Base-by-base conservation (phyloP, 1,140 invertebrate species). In the Metaphire vulgaris region DNA sequence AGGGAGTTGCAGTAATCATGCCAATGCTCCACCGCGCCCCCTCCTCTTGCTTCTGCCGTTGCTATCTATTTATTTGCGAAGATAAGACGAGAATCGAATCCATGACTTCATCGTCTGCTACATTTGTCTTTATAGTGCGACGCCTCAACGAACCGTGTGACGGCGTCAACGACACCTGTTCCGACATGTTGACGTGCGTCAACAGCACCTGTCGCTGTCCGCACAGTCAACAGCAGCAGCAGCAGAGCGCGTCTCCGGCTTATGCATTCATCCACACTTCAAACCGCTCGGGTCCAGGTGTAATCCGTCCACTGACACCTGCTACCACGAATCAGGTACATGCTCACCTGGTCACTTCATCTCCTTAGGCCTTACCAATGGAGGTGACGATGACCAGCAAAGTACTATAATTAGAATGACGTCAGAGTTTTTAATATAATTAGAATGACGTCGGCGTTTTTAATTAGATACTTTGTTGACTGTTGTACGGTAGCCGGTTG, bases 251-350 rank as follows among this genome's bases (percentile, higher is more conserved):
- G 15, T 64, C 72, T 34, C 26, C 72, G n/a, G 28, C 31, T 34
- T 34, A 29, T 73, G 72, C 34, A 73, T 73, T 34, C 72, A 33
- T 41, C 26, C 33, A 28, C 33, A 73, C 33, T 73, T 28, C 31
- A 33, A 41, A 28, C 72, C 41, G 56, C 72, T 73, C 33, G n/a
- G 33, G 28, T 21, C 72, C 6, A 41, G 26, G 32, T 73, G 72
- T 30, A 64, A 73, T 73, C 72, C 72, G 41, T 73, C 72, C 72
- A 29, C 41, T 26, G 33, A 73, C 41, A 28, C 56, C 28, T 73
- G 72, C 41, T 73, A 41, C 41, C 72, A 73, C 33, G 72, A 28
- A 1, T 56, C 72, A 33, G 34, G 72, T 73, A 29, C 26, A 34
- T 73, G 28, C 16, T n/a, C n/a, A n/a, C n/a, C n/a, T n/a, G n/a